phyloP scores from a whole-genome alignment of 2,113 vertebrate genomes.

The Bettongia penicillata region DNA sequence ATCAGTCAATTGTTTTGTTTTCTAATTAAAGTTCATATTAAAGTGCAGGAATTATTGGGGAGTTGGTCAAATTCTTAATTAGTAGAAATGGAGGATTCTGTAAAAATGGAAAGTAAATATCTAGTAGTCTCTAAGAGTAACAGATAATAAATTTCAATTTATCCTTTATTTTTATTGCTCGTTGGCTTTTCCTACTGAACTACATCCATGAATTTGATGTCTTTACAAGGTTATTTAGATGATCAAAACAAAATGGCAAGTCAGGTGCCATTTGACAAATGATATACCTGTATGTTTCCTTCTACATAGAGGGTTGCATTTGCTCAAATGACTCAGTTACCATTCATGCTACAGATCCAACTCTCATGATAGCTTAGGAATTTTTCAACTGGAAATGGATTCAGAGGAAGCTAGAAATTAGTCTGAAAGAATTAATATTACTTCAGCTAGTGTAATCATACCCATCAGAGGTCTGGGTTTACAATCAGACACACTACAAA shows the following conservation, averaged over 20 bases:
- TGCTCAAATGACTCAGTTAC: not conserved
- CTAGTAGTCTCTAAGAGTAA: not conserved
- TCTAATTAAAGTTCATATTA: not conserved
- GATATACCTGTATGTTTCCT: not conserved
- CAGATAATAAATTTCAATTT: not conserved
- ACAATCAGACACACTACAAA: not conserved
- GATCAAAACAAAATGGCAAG: slow-evolving; percentile 2
- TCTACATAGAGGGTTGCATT: slow-evolving; percentile 9
- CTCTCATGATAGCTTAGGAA: not conserved
- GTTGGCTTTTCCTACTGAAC: not conserved
- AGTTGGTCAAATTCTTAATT: not conserved
- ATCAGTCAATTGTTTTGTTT: not conserved
- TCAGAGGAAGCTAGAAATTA: not conserved
- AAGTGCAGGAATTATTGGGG: too few species aligned
- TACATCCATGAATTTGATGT: not conserved
- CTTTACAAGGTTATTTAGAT: not conserved
- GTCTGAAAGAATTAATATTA: not conserved
- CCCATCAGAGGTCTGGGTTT: not conserved
- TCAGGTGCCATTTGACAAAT: not conserved
- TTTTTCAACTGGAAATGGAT: slow-evolving; percentile 26
- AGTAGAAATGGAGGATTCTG: too few species aligned
- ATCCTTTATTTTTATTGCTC: not conserved
- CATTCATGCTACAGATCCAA: not conserved
- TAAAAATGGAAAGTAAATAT: not conserved
- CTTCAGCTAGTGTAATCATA: not conserved